Evolutionary conservation across 2,888 invertebrate species (phyloP), one percentile per base, ranked within the genome.

Genomic region (Troglohyphantes excavatus): DNA sequence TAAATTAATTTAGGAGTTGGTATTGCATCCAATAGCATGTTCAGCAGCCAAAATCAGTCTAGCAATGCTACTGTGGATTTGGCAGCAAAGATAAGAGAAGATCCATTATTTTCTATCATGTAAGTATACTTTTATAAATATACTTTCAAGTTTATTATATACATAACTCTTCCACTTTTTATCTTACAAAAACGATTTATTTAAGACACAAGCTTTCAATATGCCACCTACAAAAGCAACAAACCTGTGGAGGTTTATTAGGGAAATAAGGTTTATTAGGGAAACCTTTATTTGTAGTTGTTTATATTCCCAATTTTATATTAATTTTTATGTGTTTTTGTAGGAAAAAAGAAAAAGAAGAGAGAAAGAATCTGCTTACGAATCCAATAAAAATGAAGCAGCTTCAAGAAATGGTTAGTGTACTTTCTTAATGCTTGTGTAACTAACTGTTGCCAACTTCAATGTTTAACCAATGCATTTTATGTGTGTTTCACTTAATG

Each of bases 301-400:
- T 39, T 2, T 11, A 13, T 39, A 13, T 39, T 39, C 39, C 13
- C 7, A 39, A 39, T n/a, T 7, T n/a, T 13, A 7, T 11, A 23
- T 21, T 23, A 21, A 70, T 27, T n/a, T 21, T 70, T n/a, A n/a
- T n/a, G n/a, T 70, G 7, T 0, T 70, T 27, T 76, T 26, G 0
- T 90, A 93, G 94, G 92, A 97, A 97, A 93, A 95, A 96, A 83
- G 98, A 98, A 94, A 96, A 98, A 93, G 98, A 98, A 93, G 96
- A 97, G 0, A 94, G 97, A 61, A 96, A 96, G 89, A 96, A 97
- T 89, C 94, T 99, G 46, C 93, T 99, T 2, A 97, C 97, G 92
- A 99, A 99, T 94, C 98, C 98, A 0, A 95, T 98, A 0, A 97
- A 97, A 93, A 94, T 99, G 92, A 97, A 97, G 92, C 96, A 96